These are phyloP conservation scores for Babylonia areolata DNA, from an alignment of 1,140 invertebrate genomes.

Conservation along the genomic window DNA sequence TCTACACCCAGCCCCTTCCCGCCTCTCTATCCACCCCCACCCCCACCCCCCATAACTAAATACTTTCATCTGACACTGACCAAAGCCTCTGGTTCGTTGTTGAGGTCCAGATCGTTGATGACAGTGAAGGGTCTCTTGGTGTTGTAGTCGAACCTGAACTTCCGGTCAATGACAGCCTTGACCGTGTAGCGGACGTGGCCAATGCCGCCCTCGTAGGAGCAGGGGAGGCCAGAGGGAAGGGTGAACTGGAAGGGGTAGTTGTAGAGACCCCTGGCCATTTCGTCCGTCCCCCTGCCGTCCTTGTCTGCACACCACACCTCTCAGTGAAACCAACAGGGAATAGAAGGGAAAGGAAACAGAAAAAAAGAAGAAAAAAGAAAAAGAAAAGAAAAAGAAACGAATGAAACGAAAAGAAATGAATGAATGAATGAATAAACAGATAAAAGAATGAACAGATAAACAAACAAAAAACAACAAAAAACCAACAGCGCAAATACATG, in stretches of 20 bases:
- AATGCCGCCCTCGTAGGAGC: slow-evolving; percentile 74
- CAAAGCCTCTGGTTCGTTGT: slow-evolving; percentile 43
- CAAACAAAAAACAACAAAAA: too few species aligned
- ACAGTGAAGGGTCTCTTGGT: slow-evolving; percentile 63
- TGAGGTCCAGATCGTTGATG: slow-evolving; percentile 60
- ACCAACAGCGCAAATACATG: too few species aligned
- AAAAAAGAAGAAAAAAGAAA: background rate
- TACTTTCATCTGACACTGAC: too few species aligned
- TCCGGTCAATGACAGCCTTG: slow-evolving; percentile 73
- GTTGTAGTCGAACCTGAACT: slow-evolving; percentile 62
- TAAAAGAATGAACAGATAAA: too few species aligned
- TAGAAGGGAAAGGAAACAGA: background rate
- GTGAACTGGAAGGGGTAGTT: slow-evolving; percentile 75
- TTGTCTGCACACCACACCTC: background rate
- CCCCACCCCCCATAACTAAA: too few species aligned
- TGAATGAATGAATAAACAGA: too few species aligned
- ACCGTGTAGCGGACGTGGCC: slow-evolving; percentile 75
- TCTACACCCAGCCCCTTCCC: too few species aligned
- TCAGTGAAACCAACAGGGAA: background rate
- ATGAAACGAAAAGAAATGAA: too few species aligned
- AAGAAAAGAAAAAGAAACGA: background rate
- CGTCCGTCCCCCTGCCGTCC: background rate
- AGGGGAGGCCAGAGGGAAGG: slow-evolving; percentile 76
- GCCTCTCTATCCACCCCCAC: too few species aligned
- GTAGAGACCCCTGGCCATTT: background rate